These are phyloP conservation scores for Callyntrura sp. DNA, from an alignment of 2,888 invertebrate species.

Conservation along the genomic window DNA sequence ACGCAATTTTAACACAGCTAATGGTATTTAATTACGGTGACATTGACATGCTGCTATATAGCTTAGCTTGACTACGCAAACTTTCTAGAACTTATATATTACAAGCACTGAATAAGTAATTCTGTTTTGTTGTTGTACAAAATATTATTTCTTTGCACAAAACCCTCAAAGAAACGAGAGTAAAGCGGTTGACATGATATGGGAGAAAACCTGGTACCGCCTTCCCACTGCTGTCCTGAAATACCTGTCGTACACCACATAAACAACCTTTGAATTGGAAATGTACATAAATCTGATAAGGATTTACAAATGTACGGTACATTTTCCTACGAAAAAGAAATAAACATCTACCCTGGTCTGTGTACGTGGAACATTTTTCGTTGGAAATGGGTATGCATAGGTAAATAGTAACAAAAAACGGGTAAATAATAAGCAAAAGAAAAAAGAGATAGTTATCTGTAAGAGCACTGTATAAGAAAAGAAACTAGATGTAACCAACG, in stretches of 20 bases:
- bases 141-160: too few species aligned
- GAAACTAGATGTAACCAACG: not conserved
- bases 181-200: too few species aligned
- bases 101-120: too few species aligned
- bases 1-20: too few species aligned
- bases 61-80: too few species aligned
- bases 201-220: too few species aligned
- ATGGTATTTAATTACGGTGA: too few species aligned
- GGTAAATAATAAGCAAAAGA: not conserved
- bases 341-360: not conserved
- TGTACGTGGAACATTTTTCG: not conserved
- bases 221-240: too few species aligned
- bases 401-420: not conserved
- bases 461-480: not conserved
- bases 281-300: slow-evolving; percentile 14
- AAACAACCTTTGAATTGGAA: not conserved
- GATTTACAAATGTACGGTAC: slow-evolving; percentile 6
- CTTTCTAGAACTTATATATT: too few species aligned
- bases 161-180: too few species aligned
- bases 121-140: too few species aligned
- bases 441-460: slow-evolving; percentile 3
- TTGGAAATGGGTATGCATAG: not conserved
- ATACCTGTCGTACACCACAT: not conserved
- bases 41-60: too few species aligned
- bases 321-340: not conserved